Evolutionary conservation across 2,113 vertebrate species (phyloP), one percentile per base, ranked within the genome.

Genomic region (Microcebus ravelobensis): DNA sequence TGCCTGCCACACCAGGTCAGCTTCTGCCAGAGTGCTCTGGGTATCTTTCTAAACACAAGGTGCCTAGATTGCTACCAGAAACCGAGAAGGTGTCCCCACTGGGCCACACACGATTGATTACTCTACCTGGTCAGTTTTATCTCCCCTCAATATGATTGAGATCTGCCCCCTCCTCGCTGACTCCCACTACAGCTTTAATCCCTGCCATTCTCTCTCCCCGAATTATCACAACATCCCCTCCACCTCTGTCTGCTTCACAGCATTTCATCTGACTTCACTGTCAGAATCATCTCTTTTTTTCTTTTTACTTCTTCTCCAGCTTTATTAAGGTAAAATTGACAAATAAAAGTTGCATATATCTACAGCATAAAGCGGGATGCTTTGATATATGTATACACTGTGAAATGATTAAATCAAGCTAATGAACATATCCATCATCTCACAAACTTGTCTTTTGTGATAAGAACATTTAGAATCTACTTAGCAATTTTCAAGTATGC

Each of bases 1-100:
- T 0, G 0, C 20, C 39, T 34, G 52, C 42, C n/a, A 39, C 39
- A 39, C 34, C 48, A 7, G 20, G 27, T 14, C 12, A 3, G 15
- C 55, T 39, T 50, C 79, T 36, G 25, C 23, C 39, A 9, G 2
- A 36, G 25, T 3, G 12, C 20, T 63, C 14, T 50, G 0, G 25
- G 65, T 76, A 65, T 55, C 42, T 50, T 71, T 65, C 61, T 29
- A 7, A 90, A 71, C 1, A 29, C 39, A 55, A 74, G 39, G 5
- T 4, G 3, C 14, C 55, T 57, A 20, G 25, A 55, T 87, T 85
- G 39, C 57, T 25, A 14, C 63, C 59, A 71, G 65, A 85, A 88
- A 15, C 15, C 11, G 7, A 57, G 50, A 18, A 65, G 34, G 34
- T 50, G 7, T n/a, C 11, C 45, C 65, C 27, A 25, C n/a, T 12